A percentile compares a stretch with the other conserved stretches of the same genome.
Evolutionary conservation across 2,797 vertebrate genomes (phyloP).

Genomic region (Petrocephalus schoutedeni): DNA sequence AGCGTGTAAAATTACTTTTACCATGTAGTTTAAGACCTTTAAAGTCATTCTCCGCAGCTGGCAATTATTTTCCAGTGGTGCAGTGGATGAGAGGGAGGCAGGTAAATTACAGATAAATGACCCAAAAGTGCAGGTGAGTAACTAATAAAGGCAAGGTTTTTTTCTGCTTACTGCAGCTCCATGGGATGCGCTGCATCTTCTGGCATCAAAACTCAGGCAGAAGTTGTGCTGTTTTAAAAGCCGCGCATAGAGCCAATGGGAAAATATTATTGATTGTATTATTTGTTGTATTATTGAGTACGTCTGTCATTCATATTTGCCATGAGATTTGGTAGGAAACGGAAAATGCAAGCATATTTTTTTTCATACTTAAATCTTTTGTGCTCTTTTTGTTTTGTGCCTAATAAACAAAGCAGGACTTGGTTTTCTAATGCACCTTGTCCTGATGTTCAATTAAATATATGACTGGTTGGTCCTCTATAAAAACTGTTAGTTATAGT

Average conservation of each 20-base stretch:
- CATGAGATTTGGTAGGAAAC: not conserved
- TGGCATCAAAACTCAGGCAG: not conserved
- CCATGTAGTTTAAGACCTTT: constrained; percentile 8
- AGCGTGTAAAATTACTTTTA: not conserved
- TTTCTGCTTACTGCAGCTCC: not conserved
- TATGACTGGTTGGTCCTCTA: not conserved
- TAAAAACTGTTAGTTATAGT: not conserved
- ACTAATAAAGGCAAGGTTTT: not conserved
- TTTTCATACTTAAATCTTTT: not conserved
- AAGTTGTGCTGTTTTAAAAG: not conserved
- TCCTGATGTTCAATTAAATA: not conserved
- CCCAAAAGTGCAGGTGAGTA: not conserved
- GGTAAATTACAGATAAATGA: constrained; percentile 4
- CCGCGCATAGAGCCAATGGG: not conserved
- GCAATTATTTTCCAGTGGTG: not conserved
- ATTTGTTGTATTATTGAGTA: not conserved
- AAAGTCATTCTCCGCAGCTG: not conserved
- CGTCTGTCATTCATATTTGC: not conserved
- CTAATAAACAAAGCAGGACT: not conserved
- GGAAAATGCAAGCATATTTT: not conserved
- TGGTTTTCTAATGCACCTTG: not conserved
- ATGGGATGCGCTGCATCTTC: not conserved
- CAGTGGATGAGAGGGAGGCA: not conserved
- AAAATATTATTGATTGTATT: not conserved
- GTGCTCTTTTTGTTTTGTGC: not conserved